Evolutionary conservation across 2,888 invertebrate species (phyloP).

Genomic region (Sinhomidia bicolor): DNA sequence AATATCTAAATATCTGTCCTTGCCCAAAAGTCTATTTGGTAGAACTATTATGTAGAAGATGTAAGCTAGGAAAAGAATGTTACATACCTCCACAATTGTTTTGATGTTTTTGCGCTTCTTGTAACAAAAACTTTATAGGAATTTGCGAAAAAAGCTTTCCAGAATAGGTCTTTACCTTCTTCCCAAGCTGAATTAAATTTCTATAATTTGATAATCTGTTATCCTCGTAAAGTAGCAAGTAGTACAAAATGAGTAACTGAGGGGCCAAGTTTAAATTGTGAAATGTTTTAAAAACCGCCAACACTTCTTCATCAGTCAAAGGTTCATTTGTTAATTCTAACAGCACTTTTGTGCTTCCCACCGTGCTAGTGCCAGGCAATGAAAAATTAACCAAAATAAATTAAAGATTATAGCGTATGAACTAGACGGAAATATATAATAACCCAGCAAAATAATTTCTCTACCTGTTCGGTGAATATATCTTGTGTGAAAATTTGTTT

Average conservation of each 20-base stretch:
- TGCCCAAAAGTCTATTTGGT: too few relatives aligned
- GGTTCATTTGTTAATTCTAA: slow-evolving; percentile 94
- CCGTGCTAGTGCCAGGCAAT: slow-evolving; percentile 84
- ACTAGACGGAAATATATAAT: too few relatives aligned
- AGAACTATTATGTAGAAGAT: too few relatives aligned
- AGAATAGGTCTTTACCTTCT: slow-evolving; percentile 91
- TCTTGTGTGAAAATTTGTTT: slow-evolving; percentile 98
- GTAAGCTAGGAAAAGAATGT: too few relatives aligned
- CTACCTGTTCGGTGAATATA: slow-evolving; percentile 96
- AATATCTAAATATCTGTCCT: slow-evolving; percentile 7
- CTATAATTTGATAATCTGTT: slow-evolving; percentile 85
- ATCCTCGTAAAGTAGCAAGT: slow-evolving; percentile 95
- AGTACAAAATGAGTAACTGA: slow-evolving; percentile 94
- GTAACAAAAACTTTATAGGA: slow-evolving; percentile 95
- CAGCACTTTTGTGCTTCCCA: slow-evolving; percentile 83
- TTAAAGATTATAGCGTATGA: too few relatives aligned
- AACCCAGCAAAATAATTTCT: too few relatives aligned
- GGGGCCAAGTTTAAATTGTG: slow-evolving; percentile 85
- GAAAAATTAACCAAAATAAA: too few relatives aligned
- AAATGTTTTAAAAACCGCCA: slow-evolving; percentile 90
- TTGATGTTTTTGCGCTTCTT: slow-evolving; percentile 95
- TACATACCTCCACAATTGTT: slow-evolving; percentile 88
- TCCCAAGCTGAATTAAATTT: slow-evolving; percentile 79
- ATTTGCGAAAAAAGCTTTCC: slow-evolving; percentile 93
- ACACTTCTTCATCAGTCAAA: slow-evolving; percentile 93